These are phyloP conservation scores for Acrocephalus scirpaceus DNA, from an alignment of 2,797 vertebrate species.

Conservation along the genomic window DNA sequence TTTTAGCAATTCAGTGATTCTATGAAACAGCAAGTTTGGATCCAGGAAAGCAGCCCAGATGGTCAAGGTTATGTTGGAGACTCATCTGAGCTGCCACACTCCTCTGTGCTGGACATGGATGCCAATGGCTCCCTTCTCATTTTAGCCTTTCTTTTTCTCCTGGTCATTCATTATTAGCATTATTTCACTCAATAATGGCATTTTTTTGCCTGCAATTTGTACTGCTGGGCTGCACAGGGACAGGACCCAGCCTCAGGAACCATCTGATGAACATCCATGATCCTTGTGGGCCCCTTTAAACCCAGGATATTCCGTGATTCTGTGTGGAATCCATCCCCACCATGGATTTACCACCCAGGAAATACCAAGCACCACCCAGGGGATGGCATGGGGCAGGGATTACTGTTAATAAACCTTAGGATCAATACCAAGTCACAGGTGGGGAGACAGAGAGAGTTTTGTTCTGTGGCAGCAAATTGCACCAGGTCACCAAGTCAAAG, in stretches of 20 bases:
- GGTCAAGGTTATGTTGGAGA: not conserved
- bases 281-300: not conserved
- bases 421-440: not conserved
- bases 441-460: not conserved
- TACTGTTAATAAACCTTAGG: not conserved
- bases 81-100: not conserved
- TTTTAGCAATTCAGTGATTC: not conserved
- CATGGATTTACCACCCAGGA: not conserved
- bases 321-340: not conserved
- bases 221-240: not conserved
- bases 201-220: not conserved
- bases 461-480: not conserved
- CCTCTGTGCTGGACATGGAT: not conserved
- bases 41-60: not conserved
- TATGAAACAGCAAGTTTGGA: not conserved
- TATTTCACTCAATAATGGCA: not conserved
- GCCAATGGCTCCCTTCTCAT: not conserved
- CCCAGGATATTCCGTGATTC: not conserved
- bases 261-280: accelerated
- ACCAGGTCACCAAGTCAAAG: not conserved
- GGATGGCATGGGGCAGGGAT: not conserved
- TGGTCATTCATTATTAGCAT: not conserved
- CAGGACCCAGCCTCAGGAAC: not conserved
- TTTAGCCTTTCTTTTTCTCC: not conserved
- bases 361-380: no score